A percentile compares a stretch with the other conserved stretches of the same genome.
Conservation (phyloP, 2,888 invertebrate species). For the Andrena camellia region DNA sequence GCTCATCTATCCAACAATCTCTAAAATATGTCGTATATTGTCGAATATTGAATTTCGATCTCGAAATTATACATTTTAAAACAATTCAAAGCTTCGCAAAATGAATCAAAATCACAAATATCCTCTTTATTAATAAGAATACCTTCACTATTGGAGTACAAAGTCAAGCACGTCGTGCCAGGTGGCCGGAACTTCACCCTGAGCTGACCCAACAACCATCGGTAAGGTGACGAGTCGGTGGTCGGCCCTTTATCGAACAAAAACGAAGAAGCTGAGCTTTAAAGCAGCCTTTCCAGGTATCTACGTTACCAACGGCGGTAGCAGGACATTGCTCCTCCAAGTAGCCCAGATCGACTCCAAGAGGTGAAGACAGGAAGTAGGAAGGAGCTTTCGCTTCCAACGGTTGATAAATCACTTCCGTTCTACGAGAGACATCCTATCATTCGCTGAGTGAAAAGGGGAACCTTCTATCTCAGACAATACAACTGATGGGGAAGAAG, state of each 20-base stretch:
- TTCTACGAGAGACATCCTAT: too few species aligned
- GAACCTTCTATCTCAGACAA: too few species aligned
- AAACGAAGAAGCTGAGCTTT: constrained; percentile 29
- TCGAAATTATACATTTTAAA: not conserved
- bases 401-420: constrained; percentile 58
- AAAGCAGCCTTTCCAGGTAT: constrained; percentile 8
- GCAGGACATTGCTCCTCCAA: not conserved
- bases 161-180: not conserved
- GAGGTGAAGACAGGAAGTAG: not conserved
- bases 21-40: too few species aligned
- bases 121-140: not conserved
- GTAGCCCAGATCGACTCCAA: not conserved
- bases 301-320: constrained; percentile 67
- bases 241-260: constrained; percentile 14
- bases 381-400: constrained; percentile 23
- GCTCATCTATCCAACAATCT: too few species aligned
- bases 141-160: not conserved
- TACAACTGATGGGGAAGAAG: not conserved
- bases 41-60: too few species aligned
- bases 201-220: constrained; percentile 19
- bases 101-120: not conserved
- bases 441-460: not conserved
- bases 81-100: not conserved
- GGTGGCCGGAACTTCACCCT: constrained; percentile 30
- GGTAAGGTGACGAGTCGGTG: constrained; percentile 56